Evolutionary conservation across 2,113 vertebrate genomes (phyloP), one percentile per base, ranked within the genome.

Genomic region (Halichoeres trimaculatus): DNA sequence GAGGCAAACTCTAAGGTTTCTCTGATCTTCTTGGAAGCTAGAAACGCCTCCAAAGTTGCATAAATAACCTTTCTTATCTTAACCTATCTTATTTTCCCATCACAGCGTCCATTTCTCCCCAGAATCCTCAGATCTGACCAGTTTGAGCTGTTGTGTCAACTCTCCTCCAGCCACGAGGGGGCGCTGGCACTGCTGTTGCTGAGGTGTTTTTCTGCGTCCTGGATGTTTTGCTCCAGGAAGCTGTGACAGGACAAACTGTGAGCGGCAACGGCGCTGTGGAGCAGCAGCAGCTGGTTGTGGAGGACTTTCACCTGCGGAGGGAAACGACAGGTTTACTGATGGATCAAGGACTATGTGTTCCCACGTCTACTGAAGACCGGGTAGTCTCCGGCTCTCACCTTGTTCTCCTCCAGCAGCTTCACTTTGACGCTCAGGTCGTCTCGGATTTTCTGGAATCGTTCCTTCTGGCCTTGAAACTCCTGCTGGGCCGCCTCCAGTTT

Each of bases 141-240:
- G 0, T 0, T 30, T 61, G 2, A n/a, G 23, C 23, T 50, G 22
- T 13, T 11, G 5, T 13, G 45, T 91, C 94, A 96, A 82, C 94
- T 94, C 76, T 96, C 95, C 94, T 97, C 96, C 92, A 97, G 93
- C 95, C 95, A 98, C 50, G 96, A 97, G 65, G 95, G 94, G 80
- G 95, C 93, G 77, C 93, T 94, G 0, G 84, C 66, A 12, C 88
- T 90, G 0, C 93, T 87, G 40, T 87, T 84, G 87, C 85, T 83
- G 40, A 96, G 91, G 77, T 92, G 90, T 77, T 94, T 88, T 75
- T 91, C 90, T 26, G 95, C 95, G 86, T 95, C 93, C 54, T 87
- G 93, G 62, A 96, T 89, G 71, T 94, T 96, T 74, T 95, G 92
- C 70, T 96, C 92, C 81, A 97, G 89, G 70, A 96, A 95, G 80